A percentile compares a stretch with the other conserved stretches of the same genome.
These are phyloP conservation scores for Strigamia crassipes DNA, from an alignment of 2,888 invertebrate species.

Conservation along the genomic window DNA sequence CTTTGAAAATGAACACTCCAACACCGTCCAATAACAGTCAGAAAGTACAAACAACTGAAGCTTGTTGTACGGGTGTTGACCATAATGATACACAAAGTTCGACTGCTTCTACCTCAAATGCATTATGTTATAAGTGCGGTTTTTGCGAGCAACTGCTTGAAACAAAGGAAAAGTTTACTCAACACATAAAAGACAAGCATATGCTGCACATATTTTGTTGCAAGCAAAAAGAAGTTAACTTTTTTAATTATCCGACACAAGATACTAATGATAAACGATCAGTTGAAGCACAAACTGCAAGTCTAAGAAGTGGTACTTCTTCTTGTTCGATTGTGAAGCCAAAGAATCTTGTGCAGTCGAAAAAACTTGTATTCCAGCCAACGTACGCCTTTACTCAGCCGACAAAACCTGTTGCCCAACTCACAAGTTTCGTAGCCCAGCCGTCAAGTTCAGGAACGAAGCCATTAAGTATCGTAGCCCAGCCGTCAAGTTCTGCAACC, in stretches of 20 bases:
- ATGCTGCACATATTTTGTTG: neutral
- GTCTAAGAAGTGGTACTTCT: neutral
- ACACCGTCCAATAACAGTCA: neutral
- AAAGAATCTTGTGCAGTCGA: too few relatives aligned
- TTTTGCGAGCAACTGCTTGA: neutral
- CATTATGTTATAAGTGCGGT: neutral
- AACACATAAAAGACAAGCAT: neutral
- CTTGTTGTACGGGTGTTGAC: neutral
- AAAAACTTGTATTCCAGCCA: too few relatives aligned
- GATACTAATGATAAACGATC: neutral
- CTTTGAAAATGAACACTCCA: neutral
- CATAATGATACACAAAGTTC: neutral
- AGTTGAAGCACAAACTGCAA: neutral
- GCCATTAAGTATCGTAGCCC: too few relatives aligned
- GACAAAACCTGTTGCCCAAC: too few relatives aligned
- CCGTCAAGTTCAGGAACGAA: too few relatives aligned
- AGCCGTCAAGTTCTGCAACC: too few relatives aligned
- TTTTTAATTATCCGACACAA: neutral
- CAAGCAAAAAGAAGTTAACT: neutral
- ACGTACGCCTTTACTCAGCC: too few relatives aligned
- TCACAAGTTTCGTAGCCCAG: too few relatives aligned
- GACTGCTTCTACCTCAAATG: neutral
- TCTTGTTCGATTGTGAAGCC: neutral
- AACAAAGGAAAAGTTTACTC: neutral
- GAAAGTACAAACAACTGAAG: neutral